Evolutionary conservation across 2,113 vertebrate species (phyloP).

Genomic region (Lycaon pictus): DNA sequence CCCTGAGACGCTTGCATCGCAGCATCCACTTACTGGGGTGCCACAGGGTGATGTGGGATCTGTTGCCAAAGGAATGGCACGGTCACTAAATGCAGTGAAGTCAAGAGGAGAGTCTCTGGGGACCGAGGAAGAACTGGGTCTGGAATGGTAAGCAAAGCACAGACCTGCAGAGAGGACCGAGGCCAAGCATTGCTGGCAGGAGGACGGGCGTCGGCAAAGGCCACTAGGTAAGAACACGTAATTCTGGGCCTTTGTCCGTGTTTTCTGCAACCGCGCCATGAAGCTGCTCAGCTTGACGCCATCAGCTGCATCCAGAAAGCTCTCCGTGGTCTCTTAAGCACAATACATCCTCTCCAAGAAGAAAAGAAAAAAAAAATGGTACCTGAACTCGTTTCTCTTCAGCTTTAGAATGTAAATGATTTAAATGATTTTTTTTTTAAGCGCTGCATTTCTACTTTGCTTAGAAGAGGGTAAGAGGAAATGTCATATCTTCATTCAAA

Average conservation of each 20-base stretch:
- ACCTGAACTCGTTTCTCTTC: not conserved
- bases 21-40: not conserved
- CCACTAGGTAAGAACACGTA: accelerated
- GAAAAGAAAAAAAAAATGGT: not conserved
- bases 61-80: accelerated
- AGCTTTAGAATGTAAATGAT: not conserved
- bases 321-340: not conserved
- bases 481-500: not conserved
- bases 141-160: not conserved
- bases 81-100: accelerated
- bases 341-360: not conserved
- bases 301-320: accelerated
- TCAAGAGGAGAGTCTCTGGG: not conserved
- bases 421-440: not conserved
- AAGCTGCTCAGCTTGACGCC: accelerated
- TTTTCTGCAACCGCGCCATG: not conserved
- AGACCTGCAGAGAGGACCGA: not conserved
- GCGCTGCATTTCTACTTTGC: not conserved
- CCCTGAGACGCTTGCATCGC: not conserved
- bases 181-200: not conserved
- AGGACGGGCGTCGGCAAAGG: not conserved
- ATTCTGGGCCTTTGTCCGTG: accelerated
- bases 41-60: accelerated
- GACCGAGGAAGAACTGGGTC: not conserved
- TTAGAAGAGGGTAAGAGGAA: not conserved